These are phyloP conservation scores for Ophion slaviceki DNA, from an alignment of 2,888 invertebrate species.

Conservation along the genomic window DNA sequence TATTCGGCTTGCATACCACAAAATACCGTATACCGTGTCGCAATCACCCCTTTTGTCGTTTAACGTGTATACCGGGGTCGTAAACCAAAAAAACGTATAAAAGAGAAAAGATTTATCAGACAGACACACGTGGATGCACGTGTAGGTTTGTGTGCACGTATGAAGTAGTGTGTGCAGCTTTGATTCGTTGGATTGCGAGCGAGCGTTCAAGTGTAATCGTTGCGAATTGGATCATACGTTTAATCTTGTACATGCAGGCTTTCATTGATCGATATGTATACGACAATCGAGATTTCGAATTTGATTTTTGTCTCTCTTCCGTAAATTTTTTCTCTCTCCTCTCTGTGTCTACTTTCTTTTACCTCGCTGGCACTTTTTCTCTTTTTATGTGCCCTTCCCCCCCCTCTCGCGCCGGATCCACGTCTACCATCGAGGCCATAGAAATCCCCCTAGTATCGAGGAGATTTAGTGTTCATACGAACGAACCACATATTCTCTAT, in stretches of 20 bases:
- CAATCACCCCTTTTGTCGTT: conserved; percentile 13
- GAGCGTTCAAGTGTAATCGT: conserved; percentile 55
- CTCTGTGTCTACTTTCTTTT: background rate
- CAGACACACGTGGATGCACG: background rate
- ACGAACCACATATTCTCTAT: conserved; percentile 58
- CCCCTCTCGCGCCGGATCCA: background rate
- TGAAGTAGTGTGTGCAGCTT: no score
- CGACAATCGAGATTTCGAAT: conserved; percentile 43
- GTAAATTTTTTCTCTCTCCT: background rate
- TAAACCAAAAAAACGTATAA: conserved; percentile 26
- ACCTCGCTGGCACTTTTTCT: background rate
- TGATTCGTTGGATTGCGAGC: conserved; percentile 31
- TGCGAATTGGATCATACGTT: conserved; percentile 63
- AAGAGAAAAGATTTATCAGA: conserved; percentile 46
- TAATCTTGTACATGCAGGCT: conserved; percentile 53
- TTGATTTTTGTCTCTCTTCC: conserved; percentile 3
- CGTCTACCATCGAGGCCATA: conserved; percentile 25
- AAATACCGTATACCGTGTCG: conserved; percentile 22
- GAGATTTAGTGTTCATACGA: conserved; percentile 61
- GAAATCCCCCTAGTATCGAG: conserved; percentile 47
- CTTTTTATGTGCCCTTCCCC: background rate
- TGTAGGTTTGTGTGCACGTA: background rate
- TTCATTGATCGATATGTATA: conserved; percentile 52
- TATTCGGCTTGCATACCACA: conserved; percentile 31
- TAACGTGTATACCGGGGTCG: conserved; percentile 19